Conservation (phyloP, 2,113 vertebrate species). For the Chionis minor region DNA sequence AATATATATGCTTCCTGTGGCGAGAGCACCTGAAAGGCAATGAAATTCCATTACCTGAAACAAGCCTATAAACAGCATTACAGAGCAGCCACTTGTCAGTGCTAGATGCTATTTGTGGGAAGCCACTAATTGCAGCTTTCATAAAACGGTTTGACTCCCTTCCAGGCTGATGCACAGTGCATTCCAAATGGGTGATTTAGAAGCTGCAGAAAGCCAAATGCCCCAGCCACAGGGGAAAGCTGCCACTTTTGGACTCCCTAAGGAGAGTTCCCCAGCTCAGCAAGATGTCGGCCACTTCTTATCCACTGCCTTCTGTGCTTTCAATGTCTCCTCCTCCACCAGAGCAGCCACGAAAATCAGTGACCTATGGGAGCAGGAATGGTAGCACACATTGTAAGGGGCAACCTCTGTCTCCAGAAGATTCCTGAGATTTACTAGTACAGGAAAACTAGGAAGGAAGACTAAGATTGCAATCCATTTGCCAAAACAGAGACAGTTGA, state of each 20-base stretch:
- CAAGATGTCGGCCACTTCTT: background rate
- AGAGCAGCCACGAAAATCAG: background rate
- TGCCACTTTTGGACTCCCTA: background rate
- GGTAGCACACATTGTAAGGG: background rate
- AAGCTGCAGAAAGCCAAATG: constrained; percentile 58
- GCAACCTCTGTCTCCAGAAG: background rate
- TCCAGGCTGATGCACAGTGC: constrained; percentile 60
- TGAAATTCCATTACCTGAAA: constrained; percentile 36
- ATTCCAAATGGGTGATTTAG: constrained; percentile 66
- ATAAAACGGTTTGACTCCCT: constrained; percentile 65
- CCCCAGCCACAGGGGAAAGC: constrained; percentile 31
- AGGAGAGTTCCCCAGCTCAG: background rate
- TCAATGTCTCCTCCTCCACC: background rate
- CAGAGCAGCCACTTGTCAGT: constrained; percentile 55
- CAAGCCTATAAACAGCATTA: constrained; percentile 54
- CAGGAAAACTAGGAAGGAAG: background rate
- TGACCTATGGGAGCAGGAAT: background rate
- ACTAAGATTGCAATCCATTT: background rate
- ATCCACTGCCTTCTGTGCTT: background rate
- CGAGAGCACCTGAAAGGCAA: constrained; percentile 50
- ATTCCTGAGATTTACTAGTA: background rate
- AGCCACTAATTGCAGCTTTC: constrained; percentile 75
- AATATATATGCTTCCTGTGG: constrained; percentile 50
- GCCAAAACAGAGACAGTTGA: background rate
- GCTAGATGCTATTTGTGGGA: constrained; percentile 70